Evolutionary conservation across 1,140 invertebrate genomes (phyloP), one percentile per base, ranked within the genome.

Genomic region (Amphibalanus amphitrite): DNA sequence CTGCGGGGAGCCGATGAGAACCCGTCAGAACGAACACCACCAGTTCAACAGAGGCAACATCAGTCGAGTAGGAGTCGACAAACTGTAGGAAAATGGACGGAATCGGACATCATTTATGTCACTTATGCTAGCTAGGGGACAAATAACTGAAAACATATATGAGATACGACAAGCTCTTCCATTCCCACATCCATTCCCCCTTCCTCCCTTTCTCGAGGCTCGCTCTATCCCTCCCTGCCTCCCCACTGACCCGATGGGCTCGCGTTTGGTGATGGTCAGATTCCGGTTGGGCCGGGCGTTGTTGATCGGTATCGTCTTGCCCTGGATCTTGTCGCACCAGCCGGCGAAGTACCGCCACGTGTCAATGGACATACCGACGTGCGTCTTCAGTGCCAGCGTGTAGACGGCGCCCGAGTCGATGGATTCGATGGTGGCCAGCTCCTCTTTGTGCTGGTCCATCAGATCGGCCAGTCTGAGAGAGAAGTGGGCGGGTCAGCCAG

Each of bases 391-490:
- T 0, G 95, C 94, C 29, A 97, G 81, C 0, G 95, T 97, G 79
- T 97, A 97, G 0, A 97, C 94, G 0, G 94, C 95, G 8, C 95
- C 95, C 0, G 92, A 94, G 79, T 97, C 95, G 10, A 97, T 84
- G 0, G 87, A 88, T 78, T 97, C 94, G 13, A 97, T 87, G 0
- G 93, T 96, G 0, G 94, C 94, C 74, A 97, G 81, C 77, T 97
- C 94, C 79, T 96, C 93, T 80, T 92, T 92, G 78, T 97, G 88
- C 75, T 91, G 79, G 74, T 96, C 92, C 93, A 97, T 95, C 38
- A 97, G 79, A 77, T 97, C 92, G 6, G 94, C 94, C 72, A 97
- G 81, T 79, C 89, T 92, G 76, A 74, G n/a, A n/a, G n/a, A n/a
- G n/a, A n/a, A n/a, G n/a, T 69, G 71, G 70, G 74, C 33, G 74